phyloP scores from a whole-genome alignment of 2,888 invertebrate species.

The Dusona sp. region DNA sequence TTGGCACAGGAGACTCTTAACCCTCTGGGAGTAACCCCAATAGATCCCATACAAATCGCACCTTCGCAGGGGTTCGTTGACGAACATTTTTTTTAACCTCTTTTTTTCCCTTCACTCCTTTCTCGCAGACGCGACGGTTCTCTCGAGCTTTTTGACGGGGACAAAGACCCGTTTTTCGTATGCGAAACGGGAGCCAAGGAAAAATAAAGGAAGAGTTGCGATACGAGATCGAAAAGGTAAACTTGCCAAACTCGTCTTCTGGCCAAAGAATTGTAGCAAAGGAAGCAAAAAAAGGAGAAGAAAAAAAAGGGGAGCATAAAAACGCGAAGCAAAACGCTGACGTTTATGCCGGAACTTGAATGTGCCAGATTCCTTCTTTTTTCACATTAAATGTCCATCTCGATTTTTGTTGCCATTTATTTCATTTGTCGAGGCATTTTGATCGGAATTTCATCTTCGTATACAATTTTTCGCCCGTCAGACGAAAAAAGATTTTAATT shows the following conservation, averaged over 20 bases:
- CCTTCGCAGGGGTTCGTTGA: conserved; percentile 37
- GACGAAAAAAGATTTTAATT: background rate
- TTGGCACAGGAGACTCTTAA: conserved; percentile 9
- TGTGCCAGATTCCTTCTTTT: conserved; percentile 39
- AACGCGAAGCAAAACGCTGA: conserved; percentile 38
- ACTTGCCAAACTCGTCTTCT: conserved; percentile 64
- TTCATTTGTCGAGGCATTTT: conserved; percentile 1
- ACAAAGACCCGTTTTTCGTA: conserved; percentile 45
- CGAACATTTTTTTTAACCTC: background rate
- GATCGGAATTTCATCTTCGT: conserved; percentile 6
- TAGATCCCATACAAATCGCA: background rate
- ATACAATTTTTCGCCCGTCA: background rate
- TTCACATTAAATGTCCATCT: conserved; percentile 28
- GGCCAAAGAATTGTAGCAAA: conserved; percentile 29
- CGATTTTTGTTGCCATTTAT: conserved; percentile 9
- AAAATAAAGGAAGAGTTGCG: conserved; percentile 20
- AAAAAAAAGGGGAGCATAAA: conserved; percentile 4
- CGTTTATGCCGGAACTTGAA: conserved; percentile 61
- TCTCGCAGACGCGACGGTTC: conserved; percentile 21
- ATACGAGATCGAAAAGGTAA: conserved; percentile 41
- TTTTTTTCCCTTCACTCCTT: background rate
- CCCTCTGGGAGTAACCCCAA: background rate
- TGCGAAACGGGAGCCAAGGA: conserved; percentile 25
- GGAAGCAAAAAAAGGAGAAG: background rate
- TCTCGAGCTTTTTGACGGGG: conserved; percentile 35